Conservation (phyloP, 2,888 invertebrate species). For the Eilema depressum region DNA sequence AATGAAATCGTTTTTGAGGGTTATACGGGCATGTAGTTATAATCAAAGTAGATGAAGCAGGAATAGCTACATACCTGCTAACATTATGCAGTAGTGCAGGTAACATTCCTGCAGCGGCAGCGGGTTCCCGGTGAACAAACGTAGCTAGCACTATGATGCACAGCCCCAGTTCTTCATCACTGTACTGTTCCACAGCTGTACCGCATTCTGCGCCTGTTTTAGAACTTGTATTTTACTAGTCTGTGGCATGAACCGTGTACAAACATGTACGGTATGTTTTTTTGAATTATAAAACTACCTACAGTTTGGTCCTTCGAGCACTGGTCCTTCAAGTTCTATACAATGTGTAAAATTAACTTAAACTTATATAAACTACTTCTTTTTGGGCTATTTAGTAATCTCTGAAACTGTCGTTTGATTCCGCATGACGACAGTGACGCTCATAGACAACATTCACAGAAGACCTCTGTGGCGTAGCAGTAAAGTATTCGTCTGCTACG, state of each 20-base stretch:
- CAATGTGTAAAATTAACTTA: neutral
- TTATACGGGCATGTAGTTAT: no score
- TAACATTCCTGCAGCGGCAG: slow-evolving; percentile 96
- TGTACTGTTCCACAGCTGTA: slow-evolving; percentile 95
- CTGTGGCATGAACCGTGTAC: neutral
- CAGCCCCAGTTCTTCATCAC: slow-evolving; percentile 98
- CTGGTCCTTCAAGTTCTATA: neutral
- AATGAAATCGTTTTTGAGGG: no score
- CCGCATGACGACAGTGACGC: no score
- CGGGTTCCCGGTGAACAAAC: slow-evolving; percentile 98
- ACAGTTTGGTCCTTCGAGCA: no score
- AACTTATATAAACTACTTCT: no score
- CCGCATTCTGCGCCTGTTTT: slow-evolving; percentile 95
- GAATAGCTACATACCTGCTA: slow-evolving; percentile 89
- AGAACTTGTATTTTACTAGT: neutral
- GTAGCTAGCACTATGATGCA: slow-evolving; percentile 97
- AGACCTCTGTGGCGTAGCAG: no score
- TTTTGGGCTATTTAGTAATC: no score
- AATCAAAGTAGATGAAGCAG: neutral
- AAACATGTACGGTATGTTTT: no score
- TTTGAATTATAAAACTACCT: no score
- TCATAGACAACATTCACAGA: no score
- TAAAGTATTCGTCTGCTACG: no score
- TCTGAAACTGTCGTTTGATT: no score
- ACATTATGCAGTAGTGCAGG: slow-evolving; percentile 96